Base-by-base conservation (phyloP, 1,140 invertebrate genomes). In the Chironomus tepperi region DNA sequence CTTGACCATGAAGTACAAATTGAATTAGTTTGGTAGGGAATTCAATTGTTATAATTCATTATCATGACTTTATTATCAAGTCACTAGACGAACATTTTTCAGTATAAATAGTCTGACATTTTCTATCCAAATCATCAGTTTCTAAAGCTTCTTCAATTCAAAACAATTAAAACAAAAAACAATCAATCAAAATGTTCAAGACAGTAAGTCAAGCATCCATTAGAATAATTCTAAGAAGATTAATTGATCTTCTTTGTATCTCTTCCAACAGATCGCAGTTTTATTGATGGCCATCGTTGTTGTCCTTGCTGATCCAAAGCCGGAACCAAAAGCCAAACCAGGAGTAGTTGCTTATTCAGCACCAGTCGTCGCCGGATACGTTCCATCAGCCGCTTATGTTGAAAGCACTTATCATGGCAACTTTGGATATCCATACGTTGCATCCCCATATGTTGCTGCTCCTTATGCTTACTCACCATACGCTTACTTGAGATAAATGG, bases 101-200 rank as follows among this genome's bases (percentile, higher is more conserved):
- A 70, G 47, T 70, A 70, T 70, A 70, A 70, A 70, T 70, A 70
- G 65, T 19, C 19, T 18, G 10, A 18, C 19, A 70, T 19, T 70
- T 19, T 21, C 16, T 18, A 19, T 18, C 6, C 8, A 21, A 70
- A 70, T 18, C 65, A 70, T 70, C 16, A 70, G 65, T 70, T 70
- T 57, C 47, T 2, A 57, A 57, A 18, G 65, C 65, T 19, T 19
- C 65, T 70, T 70, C 65, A 70, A 21, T 70, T 19, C 3, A 19
- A 70, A 19, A 7, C 6, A 70, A 6, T 70, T 18, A 7, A 70
- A 70, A 70, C 65, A 70, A 70, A 70, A 7, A 70, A 19, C 47
- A 57, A 57, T 15, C n/a, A 70, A 5, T 57, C 65, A 70, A 70
- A 70, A 70, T 70, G 65, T 70, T 70, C 65, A 70, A 70, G 65